A percentile compares a stretch with the other conserved stretches of the same genome.
Conservation (phyloP, 2,113 vertebrate genomes). For the Gallinago media region DNA sequence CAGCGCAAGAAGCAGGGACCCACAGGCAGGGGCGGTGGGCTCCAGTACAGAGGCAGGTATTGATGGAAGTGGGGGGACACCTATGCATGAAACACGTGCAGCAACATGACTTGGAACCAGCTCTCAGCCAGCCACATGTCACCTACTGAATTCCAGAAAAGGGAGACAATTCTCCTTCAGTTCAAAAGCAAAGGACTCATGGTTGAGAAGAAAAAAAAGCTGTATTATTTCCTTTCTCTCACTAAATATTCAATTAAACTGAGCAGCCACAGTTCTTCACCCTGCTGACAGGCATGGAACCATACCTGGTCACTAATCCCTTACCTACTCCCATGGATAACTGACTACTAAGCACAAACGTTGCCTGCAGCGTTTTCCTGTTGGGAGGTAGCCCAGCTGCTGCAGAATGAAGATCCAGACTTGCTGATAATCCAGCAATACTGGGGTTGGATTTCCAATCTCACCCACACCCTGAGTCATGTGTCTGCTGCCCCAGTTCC, state of each 20-base stretch:
- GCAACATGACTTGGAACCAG: not conserved
- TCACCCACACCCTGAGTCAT: slow-evolving; percentile 24
- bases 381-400: slow-evolving; percentile 34
- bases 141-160: not conserved
- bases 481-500: slow-evolving; percentile 53
- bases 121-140: not conserved
- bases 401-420: not conserved
- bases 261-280: not conserved
- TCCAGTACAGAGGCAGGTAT: not conserved
- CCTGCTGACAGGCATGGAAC: not conserved
- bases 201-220: not conserved
- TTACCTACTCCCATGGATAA: slow-evolving; percentile 34
- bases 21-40: not conserved
- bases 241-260: not conserved
- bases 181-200: not conserved
- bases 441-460: not conserved
- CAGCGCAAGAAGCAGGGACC: not conserved
- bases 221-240: not conserved
- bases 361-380: slow-evolving; percentile 24
- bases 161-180: not conserved
- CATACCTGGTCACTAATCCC: slow-evolving; percentile 42
- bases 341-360: not conserved
- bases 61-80: not conserved
- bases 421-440: not conserved
- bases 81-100: not conserved